These are phyloP conservation scores for Progne subis DNA, from an alignment of 2,113 vertebrate species.

Conservation along the genomic window DNA sequence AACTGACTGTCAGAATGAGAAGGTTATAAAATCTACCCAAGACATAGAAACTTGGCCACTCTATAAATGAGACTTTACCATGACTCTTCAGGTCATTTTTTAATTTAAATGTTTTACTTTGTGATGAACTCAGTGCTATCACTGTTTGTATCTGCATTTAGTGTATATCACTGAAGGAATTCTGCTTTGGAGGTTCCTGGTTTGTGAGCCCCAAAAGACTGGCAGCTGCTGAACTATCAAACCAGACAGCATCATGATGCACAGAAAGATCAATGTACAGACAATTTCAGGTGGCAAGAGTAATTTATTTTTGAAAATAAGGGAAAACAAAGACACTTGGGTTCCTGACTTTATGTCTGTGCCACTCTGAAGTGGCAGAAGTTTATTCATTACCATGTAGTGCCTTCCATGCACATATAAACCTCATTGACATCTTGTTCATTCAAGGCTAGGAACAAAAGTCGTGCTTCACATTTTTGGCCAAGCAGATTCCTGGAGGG, in stretches of 20 bases:
- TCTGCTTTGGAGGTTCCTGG: not conserved
- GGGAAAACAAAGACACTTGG: not conserved
- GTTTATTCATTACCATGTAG: not conserved
- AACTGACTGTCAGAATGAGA: not conserved
- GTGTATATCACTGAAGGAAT: not conserved
- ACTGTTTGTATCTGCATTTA: not conserved
- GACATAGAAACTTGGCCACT: not conserved
- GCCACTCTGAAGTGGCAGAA: not conserved
- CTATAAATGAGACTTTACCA: not conserved
- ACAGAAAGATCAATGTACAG: too few relatives aligned
- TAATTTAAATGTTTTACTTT: not conserved
- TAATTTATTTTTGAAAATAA: not conserved
- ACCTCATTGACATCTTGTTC: not conserved
- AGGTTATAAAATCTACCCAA: not conserved
- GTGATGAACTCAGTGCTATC: not conserved
- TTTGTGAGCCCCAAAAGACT: not conserved
- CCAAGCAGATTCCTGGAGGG: not conserved
- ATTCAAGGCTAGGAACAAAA: not conserved
- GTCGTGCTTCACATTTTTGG: not conserved
- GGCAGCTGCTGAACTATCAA: not conserved
- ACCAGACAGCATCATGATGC: not conserved
- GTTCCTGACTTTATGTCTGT: not conserved
- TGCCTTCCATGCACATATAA: not conserved
- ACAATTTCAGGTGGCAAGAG: not conserved
- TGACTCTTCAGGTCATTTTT: not conserved